These are phyloP conservation scores for Lepidurus packardi DNA, from an alignment of 1,140 invertebrate genomes.

Conservation along the genomic window DNA sequence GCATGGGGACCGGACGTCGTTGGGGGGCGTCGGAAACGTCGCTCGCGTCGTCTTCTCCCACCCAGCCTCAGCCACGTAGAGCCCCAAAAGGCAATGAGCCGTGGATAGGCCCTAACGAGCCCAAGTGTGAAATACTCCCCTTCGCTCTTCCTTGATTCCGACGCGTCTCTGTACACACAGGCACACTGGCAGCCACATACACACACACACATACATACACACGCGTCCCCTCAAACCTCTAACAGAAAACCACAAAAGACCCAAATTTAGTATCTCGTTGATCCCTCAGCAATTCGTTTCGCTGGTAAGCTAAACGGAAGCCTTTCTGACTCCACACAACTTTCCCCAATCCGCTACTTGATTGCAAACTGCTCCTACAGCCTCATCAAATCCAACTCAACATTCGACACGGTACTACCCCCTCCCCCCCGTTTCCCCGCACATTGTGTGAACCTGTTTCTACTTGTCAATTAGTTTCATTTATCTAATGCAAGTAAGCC, in stretches of 20 bases:
- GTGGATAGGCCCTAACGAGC: conserved; percentile 20
- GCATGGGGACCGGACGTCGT: conserved; percentile 12
- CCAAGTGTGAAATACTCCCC: conserved; percentile 9
- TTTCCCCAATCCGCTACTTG: conserved; percentile 10
- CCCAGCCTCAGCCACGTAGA: neutral
- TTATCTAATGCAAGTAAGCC: neutral
- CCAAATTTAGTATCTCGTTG: conserved; percentile 19
- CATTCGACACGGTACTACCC: neutral
- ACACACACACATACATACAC: conserved; percentile 3
- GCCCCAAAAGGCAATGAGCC: conserved; percentile 8
- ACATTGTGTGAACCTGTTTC: neutral
- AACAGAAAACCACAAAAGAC: conserved; percentile 9
- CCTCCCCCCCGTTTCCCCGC: neutral
- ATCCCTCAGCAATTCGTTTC: conserved; percentile 9
- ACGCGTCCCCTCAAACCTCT: neutral
- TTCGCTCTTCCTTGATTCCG: neutral
- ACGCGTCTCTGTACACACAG: conserved; percentile 9
- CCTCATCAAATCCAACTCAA: neutral
- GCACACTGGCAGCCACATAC: neutral
- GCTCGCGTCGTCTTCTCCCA: neutral
- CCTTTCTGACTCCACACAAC: neutral
- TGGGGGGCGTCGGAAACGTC: conserved; percentile 11
- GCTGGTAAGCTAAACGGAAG: conserved; percentile 14
- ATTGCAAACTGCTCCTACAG: neutral
- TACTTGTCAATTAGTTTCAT: neutral